Conservation (phyloP, 2,113 vertebrate genomes). For the Ameiurus melas region DNA sequence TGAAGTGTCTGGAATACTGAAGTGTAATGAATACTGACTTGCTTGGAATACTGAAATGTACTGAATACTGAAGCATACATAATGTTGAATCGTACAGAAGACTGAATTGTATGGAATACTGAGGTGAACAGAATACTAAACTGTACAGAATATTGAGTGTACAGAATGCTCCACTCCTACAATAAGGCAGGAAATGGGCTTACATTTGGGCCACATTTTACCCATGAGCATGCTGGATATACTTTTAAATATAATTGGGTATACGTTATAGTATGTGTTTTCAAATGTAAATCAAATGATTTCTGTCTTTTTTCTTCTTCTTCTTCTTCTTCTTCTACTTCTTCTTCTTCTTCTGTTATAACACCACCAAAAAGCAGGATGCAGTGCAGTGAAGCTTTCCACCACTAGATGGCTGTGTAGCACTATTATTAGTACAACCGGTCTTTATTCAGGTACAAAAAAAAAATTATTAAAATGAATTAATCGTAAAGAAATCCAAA, state of each 20-base stretch:
- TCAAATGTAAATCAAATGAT: neutral
- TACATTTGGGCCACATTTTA: neutral
- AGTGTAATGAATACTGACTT: neutral
- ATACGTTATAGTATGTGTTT: neutral
- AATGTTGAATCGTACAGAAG: neutral
- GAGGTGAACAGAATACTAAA: too few relatives aligned
- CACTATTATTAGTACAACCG: neutral
- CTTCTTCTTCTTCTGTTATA: too few relatives aligned
- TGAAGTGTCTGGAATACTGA: neutral
- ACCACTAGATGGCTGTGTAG: slow-evolving; percentile 53
- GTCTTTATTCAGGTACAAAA: too few relatives aligned
- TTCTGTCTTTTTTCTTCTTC: too few relatives aligned
- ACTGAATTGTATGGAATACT: neutral
- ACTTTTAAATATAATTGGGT: neutral
- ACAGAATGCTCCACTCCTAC: neutral
- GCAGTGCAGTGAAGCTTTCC: neutral
- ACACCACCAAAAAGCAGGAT: neutral
- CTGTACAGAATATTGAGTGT: neutral
- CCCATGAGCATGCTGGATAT: neutral
- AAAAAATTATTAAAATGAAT: too few relatives aligned
- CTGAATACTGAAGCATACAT: neutral
- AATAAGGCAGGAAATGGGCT: too few relatives aligned
- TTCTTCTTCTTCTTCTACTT: too few relatives aligned
- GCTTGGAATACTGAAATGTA: neutral
- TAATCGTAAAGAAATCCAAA: neutral